Evolutionary conservation across 30 jellyfish, hydroid and myxozoan genomes (phyloP), one percentile per base, ranked within the genome.

Genomic region (Aurelia coerulea): DNA sequence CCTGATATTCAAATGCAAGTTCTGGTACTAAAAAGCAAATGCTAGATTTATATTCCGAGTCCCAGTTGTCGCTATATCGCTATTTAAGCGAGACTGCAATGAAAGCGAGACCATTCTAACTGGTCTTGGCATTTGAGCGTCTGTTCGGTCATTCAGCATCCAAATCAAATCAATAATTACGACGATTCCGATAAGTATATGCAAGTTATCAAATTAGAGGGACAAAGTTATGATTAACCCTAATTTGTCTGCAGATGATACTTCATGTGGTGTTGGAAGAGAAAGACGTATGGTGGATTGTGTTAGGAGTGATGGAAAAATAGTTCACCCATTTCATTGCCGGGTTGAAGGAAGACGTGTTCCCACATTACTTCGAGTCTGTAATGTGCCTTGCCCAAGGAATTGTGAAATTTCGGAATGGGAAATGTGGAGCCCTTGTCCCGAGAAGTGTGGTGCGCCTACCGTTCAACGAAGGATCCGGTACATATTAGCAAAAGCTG

Each of bases 321-420:
- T 86, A 6, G 86, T 76, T 7, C 89, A 86, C 62, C 80, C 95
- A 49, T 78, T 75, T 41, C 49, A 49, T 51, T 86, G 95, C 65
- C 90, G 86, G 15, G 60, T 86, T 37, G 90, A 76, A 35, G 86
- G 95, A 11, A 53, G 86, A 46, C 83, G 86, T 4, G 56, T 86
- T 10, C 90, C 89, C n/a, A 35, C 42, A 10, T 60, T 86, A 19
- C 81, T 78, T 19, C 84, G 95, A 13, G 68, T 68, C 80, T 86
- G 95, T 63, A 67, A 72, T 39, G 85, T 78, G 14, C 90, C 95
- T 4, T 86, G 95, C 78, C 95, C 95, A 32, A 68, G 82, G 69
- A 76, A 76, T 67, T 86, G 95, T 70, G 90, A 86, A 86, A 13
- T 86, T 29, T 86, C 95, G 19, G 95, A 86, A 54, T 88, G 96